Evolutionary conservation across 1,140 invertebrate genomes (phyloP).

Genomic region (Drosophila biarmipes): DNA sequence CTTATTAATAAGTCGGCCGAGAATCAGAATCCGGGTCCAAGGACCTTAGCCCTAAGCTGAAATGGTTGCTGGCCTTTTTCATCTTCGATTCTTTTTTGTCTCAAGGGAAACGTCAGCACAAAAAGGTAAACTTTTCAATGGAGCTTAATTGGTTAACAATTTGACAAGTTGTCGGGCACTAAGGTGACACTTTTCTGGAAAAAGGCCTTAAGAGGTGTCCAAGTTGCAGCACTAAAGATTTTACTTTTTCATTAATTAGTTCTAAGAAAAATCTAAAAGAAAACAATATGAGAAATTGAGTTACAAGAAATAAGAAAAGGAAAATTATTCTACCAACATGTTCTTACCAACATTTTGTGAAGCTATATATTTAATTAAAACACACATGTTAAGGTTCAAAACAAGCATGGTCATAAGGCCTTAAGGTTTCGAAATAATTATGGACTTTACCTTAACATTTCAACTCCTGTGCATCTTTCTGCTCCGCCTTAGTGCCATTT

Average conservation of each 20-base stretch:
- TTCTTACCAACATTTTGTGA: too few relatives aligned
- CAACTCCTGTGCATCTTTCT: neutral
- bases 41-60: constrained; percentile 23
- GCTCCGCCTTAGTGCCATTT: neutral
- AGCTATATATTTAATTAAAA: too few relatives aligned
- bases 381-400: too few relatives aligned
- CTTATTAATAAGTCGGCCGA: constrained; percentile 31
- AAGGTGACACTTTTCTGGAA: constrained; percentile 30
- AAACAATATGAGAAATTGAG: too few relatives aligned
- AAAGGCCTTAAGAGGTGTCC: constrained; percentile 5
- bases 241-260: constrained; percentile 22
- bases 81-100: constrained; percentile 6
- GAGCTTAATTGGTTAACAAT: constrained; percentile 50
- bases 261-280: constrained; percentile 1
- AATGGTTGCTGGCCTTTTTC: constrained; percentile 8
- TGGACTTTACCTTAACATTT: too few relatives aligned
- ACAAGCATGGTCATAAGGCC: too few relatives aligned
- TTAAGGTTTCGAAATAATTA: too few relatives aligned
- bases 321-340: too few relatives aligned
- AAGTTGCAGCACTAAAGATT: neutral
- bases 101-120: constrained; percentile 6
- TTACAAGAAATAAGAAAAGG: too few relatives aligned
- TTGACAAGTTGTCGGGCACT: constrained; percentile 31
- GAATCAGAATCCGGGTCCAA: constrained; percentile 7
- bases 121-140: constrained; percentile 31